Evolutionary conservation across 2,888 invertebrate genomes (phyloP).

Genomic region (Labia minor): DNA sequence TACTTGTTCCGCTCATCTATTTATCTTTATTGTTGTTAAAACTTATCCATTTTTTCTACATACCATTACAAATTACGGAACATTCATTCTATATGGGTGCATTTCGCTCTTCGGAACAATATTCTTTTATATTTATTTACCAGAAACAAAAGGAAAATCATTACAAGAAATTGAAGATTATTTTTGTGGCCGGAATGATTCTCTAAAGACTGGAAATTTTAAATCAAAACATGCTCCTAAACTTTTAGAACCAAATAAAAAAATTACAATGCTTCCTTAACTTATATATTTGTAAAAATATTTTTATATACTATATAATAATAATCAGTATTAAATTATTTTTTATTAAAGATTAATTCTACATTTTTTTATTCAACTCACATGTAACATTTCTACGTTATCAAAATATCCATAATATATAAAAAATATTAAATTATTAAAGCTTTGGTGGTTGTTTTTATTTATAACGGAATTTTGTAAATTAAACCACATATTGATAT

Average conservation of each 20-base stretch:
- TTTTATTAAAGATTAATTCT: background rate
- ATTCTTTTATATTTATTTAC: conserved; percentile 53
- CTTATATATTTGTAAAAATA: background rate
- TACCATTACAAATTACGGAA: conserved; percentile 45
- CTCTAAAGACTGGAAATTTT: background rate
- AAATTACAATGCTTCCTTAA: background rate
- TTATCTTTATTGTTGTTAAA: conserved; percentile 56
- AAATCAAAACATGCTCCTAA: background rate
- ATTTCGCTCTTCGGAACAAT: conserved; percentile 37
- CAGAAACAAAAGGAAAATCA: conserved; percentile 56
- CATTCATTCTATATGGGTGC: conserved; percentile 50
- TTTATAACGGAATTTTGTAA: too few relatives aligned
- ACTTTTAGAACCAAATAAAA: background rate
- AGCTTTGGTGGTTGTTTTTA: too few relatives aligned
- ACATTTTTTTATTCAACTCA: too few relatives aligned
- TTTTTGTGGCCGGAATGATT: conserved; percentile 47
- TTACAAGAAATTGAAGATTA: conserved; percentile 61
- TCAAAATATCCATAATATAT: too few relatives aligned
- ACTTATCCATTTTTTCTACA: conserved; percentile 48
- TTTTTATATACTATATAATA: background rate
- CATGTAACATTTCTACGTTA: too few relatives aligned
- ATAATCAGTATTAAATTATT: background rate
- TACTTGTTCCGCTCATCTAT: conserved; percentile 52
- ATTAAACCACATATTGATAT: too few relatives aligned
- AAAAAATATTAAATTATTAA: too few relatives aligned